Conservation (phyloP, 2,797 vertebrate species). For the Meriones psammophilus region DNA sequence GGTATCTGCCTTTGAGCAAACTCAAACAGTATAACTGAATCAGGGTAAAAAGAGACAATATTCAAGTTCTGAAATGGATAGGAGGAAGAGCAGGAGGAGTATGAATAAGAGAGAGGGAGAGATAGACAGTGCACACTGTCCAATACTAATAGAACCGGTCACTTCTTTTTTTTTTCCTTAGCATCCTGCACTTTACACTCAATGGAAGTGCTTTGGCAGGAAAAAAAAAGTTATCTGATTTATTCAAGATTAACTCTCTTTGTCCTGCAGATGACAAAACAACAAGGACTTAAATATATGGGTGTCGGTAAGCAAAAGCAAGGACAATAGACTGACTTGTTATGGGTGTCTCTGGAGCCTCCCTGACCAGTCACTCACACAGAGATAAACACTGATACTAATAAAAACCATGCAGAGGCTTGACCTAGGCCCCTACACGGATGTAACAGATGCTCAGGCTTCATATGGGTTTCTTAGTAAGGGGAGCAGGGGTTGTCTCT, state of each 20-base stretch:
- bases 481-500: too few species aligned
- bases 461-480: too few species aligned
- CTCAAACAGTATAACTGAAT: too few species aligned
- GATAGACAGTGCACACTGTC: background rate
- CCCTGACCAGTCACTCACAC: background rate
- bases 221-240: background rate
- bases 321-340: background rate
- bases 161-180: background rate
- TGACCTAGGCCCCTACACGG: too few species aligned
- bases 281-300: background rate
- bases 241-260: background rate
- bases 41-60: too few species aligned
- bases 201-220: background rate
- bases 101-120: background rate
- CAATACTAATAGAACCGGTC: background rate
- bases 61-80: too few species aligned
- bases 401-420: too few species aligned
- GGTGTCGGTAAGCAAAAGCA: background rate
- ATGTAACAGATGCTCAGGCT: too few species aligned
- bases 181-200: background rate
- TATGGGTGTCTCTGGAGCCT: background rate
- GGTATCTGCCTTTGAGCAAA: too few species aligned
- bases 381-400: background rate
- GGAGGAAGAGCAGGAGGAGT: too few species aligned
- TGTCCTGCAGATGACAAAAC: background rate